Evolutionary conservation across 2,797 vertebrate genomes (phyloP).

Genomic region (Enteromius paludinosus): DNA sequence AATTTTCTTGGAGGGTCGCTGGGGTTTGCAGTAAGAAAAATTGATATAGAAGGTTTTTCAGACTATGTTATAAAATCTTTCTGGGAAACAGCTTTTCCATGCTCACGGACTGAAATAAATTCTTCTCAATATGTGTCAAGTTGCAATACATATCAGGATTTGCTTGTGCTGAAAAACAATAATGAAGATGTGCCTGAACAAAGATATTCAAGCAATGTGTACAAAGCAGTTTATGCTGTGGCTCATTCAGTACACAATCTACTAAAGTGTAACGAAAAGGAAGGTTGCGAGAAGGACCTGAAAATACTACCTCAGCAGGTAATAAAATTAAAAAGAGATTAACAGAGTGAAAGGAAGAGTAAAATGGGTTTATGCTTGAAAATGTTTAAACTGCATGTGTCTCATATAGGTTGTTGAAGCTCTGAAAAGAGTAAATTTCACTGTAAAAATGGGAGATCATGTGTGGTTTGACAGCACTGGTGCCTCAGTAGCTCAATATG

Average conservation of each 20-base stretch:
- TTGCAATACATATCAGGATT: conserved; percentile 66
- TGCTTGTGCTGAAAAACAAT: conserved; percentile 65
- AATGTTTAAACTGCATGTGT: background rate
- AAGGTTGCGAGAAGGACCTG: conserved; percentile 65
- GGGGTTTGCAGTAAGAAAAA: conserved; percentile 75
- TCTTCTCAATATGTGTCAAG: background rate
- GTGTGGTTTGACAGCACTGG: conserved; percentile 78
- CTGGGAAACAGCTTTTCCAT: conserved; percentile 71
- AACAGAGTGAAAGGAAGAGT: background rate
- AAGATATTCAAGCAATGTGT: conserved; percentile 75
- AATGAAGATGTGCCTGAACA: conserved; percentile 72
- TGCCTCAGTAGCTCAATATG: conserved; percentile 72
- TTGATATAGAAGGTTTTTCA: conserved; percentile 68
- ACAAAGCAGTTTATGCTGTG: conserved; percentile 76
- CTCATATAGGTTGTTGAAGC: conserved; percentile 69
- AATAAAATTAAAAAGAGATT: background rate
- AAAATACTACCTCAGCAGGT: conserved; percentile 72
- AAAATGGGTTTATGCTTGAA: background rate
- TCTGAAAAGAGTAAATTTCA: conserved; percentile 75
- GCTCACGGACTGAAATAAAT: conserved; percentile 34
- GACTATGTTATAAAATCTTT: conserved; percentile 71
- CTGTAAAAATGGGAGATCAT: conserved; percentile 68
- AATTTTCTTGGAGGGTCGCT: conserved; percentile 73
- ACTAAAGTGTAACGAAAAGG: conserved; percentile 64
- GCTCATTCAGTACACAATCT: conserved; percentile 74